phyloP scores from a whole-genome alignment of 2,888 invertebrate genomes.

The Platerodrilus igneus region DNA sequence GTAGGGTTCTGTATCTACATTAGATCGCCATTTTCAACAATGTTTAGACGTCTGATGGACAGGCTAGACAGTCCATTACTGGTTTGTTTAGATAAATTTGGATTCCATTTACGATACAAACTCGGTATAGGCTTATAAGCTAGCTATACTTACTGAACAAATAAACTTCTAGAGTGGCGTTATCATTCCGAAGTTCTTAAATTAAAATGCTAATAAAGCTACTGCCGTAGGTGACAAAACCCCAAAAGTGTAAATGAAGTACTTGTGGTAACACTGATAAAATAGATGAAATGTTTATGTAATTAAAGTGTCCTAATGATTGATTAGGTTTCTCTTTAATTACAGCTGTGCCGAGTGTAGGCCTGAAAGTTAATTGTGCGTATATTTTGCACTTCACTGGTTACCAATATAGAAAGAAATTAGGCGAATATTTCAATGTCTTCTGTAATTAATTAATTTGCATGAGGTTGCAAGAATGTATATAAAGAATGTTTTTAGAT shows the following conservation, averaged over 20 bases:
- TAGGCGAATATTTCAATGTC: constrained; percentile 17
- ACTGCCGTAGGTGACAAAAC: too few relatives aligned
- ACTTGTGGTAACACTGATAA: constrained; percentile 23
- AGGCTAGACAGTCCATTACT: constrained; percentile 15
- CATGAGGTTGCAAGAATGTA: background rate
- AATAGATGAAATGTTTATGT: constrained; percentile 21
- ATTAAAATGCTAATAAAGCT: constrained; percentile 27
- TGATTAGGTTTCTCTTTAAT: constrained; percentile 27
- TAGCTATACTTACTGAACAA: too few relatives aligned
- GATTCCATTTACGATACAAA: too few relatives aligned
- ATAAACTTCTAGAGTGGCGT: too few relatives aligned
- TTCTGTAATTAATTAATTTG: constrained; percentile 12
- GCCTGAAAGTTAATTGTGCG: constrained; percentile 19
- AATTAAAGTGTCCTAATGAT: constrained; percentile 36
- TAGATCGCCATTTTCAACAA: constrained; percentile 21
- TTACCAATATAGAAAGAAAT: constrained; percentile 17
- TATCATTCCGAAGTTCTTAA: background rate
- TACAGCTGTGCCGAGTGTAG: constrained; percentile 18
- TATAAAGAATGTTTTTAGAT: background rate
- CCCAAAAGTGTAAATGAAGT: constrained; percentile 29
- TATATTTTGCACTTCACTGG: constrained; percentile 16
- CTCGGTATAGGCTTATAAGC: too few relatives aligned
- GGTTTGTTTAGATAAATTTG: constrained; percentile 16
- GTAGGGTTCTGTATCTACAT: constrained; percentile 27
- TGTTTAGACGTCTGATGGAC: constrained; percentile 28